Percentiles rank a stretch among this genome's conserved stretches.
Conservation (phyloP, 2,113 vertebrate genomes). For the Pipra filicauda region DNA sequence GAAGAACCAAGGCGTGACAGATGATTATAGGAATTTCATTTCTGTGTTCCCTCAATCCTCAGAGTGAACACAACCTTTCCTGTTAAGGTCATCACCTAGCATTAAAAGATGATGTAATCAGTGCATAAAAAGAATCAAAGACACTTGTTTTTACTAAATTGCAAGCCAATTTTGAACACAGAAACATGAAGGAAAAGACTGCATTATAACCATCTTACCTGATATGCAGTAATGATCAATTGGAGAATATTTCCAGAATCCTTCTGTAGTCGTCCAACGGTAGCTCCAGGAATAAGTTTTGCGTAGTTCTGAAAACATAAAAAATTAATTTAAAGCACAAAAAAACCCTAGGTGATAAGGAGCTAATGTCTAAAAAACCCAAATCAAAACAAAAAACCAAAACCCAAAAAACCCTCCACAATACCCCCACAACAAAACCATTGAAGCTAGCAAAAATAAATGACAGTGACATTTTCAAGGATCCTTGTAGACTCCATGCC, state of each 20-base stretch:
- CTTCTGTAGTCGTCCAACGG: constrained; percentile 83
- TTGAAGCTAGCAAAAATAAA: not conserved
- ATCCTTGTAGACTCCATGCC: not conserved
- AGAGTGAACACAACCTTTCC: not conserved
- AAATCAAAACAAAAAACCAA: too few relatives aligned
- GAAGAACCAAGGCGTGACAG: not conserved
- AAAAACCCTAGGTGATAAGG: not conserved
- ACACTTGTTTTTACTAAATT: not conserved
- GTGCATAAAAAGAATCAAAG: not conserved
- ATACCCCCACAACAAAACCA: not conserved
- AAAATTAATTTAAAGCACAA: not conserved
- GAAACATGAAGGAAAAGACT: not conserved
- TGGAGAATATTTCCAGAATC: constrained; percentile 94
- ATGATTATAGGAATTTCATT: not conserved
- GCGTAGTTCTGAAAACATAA: constrained; percentile 86
- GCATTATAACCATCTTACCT: constrained; percentile 74
- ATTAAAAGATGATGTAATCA: not conserved
- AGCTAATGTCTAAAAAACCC: not conserved
- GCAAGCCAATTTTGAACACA: not conserved
- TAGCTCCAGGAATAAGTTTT: constrained; percentile 93
- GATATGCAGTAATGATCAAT: constrained; percentile 91
- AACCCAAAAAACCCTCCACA: not conserved
- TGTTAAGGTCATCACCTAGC: not conserved
- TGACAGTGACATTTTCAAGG: not conserved
- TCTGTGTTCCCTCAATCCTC: not conserved